Conservation (phyloP, 1,140 invertebrate species). For the Sesamia nonagrioides region DNA sequence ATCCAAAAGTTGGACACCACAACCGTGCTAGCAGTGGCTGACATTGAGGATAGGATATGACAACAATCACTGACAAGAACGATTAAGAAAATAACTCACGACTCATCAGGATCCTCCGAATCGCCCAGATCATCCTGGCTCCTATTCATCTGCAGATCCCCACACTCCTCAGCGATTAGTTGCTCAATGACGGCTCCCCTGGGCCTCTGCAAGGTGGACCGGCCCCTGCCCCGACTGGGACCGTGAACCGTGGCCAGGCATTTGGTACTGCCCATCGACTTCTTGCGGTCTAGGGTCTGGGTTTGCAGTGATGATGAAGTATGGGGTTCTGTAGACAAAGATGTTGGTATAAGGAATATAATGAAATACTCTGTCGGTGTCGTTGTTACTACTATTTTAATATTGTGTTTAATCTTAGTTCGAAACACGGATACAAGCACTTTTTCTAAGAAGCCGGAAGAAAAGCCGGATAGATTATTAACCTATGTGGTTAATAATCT, state of each 20-base stretch:
- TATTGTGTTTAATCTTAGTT: too few relatives aligned
- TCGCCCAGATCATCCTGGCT: conserved; percentile 80
- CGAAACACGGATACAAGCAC: too few relatives aligned
- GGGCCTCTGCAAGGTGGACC: conserved; percentile 72
- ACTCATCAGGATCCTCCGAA: conserved; percentile 81
- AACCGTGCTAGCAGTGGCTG: too few relatives aligned
- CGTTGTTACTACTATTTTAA: too few relatives aligned
- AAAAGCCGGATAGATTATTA: too few relatives aligned
- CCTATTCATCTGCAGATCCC: conserved; percentile 72
- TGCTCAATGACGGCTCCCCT: conserved; percentile 78
- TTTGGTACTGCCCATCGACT: conserved; percentile 64
- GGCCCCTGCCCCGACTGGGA: conserved; percentile 64
- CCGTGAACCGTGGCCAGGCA: conserved; percentile 81
- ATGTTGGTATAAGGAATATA: not conserved
- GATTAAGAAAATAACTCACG: conserved; percentile 63
- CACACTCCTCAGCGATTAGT: conserved; percentile 82
- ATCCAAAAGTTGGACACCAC: too few relatives aligned
- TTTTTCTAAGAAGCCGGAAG: too few relatives aligned
- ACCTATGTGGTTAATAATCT: too few relatives aligned
- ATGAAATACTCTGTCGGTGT: too few relatives aligned
- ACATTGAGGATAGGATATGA: too few relatives aligned
- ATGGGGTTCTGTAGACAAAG: conserved; percentile 72
- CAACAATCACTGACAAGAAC: too few relatives aligned
- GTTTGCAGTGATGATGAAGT: conserved; percentile 79
- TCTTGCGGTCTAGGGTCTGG: conserved; percentile 80